Base-by-base conservation (phyloP, 2,113 vertebrate species). In the Tenrec ecaudatus region DNA sequence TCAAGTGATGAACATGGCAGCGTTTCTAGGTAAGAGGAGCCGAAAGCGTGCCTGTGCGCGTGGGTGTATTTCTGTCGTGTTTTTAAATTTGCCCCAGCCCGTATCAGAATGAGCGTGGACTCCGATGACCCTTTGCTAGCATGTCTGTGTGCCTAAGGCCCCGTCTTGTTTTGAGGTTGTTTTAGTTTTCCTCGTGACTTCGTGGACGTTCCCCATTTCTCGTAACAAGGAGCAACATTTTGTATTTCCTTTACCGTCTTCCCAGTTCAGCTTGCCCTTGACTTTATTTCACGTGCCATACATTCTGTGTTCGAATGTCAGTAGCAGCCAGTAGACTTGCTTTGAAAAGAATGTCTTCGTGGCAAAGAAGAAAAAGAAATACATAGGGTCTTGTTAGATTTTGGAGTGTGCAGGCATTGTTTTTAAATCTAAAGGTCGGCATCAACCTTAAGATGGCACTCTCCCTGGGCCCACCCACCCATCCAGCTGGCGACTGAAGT, bases 1-100 rank as follows among this genome's bases (percentile, higher is more conserved):
- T 91, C 98, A 99, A 98, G 98, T 99, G 86, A 98, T 99, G 99
- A 99, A 99, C 97, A 98, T 99, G 98, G 98, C 99, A 11, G 99
- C 99, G 0, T 99, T 99, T 97, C 98, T 98, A 97, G 99, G 99
- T 99, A 98, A 95, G 98, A 96, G 73, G 25, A 69, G 43, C 76
- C 38, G 84, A 43, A 79, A 79, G 19, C 89, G 79, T 82, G 47
- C 57, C 17, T 40, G 0, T 17, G 9, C 29, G 36, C 47, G 89
- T 87, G 47, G 73, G 5, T 27, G 3, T 19, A 17, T 84, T 90
- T 80, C 43, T 60, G 75, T 66, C 73, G 68, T 69, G 82, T 43
- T 66, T 91, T 90, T 58, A 80, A 82, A 69, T 84, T 78, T 12
- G 76, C n/a, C 69, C 53, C 62, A 47, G 43, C 57, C 38, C 4